phyloP scores from a whole-genome alignment of 2,797 vertebrate species.

The Chanos chanos region DNA sequence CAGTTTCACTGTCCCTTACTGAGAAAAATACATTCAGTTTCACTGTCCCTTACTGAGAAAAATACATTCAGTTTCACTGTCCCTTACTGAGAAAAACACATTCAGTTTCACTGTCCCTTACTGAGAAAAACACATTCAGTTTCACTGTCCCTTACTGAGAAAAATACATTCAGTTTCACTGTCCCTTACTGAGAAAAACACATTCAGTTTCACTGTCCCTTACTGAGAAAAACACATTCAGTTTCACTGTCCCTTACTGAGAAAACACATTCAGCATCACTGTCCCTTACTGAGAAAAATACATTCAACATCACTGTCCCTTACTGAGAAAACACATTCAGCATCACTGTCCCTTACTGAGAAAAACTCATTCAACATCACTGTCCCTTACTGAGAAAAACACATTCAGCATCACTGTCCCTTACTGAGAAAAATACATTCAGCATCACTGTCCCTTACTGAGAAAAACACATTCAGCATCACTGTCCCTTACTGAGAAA shows the following conservation, averaged over 20 bases:
- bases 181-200: no score
- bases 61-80: background rate
- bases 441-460: no score
- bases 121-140: no score
- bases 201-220: background rate
- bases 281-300: background rate
- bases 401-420: background rate
- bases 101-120: background rate
- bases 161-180: background rate
- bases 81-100: background rate
- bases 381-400: conserved; percentile 89
- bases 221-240: background rate
- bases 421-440: background rate
- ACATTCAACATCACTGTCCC: conserved; percentile 86
- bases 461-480: no score
- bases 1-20: background rate
- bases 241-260: no score
- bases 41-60: no score
- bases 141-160: background rate
- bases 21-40: background rate
- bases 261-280: background rate
- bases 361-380: conserved; percentile 67
- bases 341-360: background rate
- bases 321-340: conserved; percentile 74
- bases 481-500: background rate